Evolutionary conservation across 2,113 vertebrate genomes (phyloP).

Genomic region (Centropus unirufus): DNA sequence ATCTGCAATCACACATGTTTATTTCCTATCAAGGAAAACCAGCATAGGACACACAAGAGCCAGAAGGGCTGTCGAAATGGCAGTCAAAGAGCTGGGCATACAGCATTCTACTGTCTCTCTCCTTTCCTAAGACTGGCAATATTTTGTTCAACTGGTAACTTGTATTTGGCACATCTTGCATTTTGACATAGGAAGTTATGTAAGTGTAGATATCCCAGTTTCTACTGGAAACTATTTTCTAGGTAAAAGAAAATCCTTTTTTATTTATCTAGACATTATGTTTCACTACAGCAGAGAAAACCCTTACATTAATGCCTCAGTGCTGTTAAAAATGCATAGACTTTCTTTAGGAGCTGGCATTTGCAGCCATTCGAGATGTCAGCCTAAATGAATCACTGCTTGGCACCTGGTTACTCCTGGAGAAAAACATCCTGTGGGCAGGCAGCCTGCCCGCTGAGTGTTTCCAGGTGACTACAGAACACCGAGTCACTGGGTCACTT

Average conservation of each 20-base stretch:
- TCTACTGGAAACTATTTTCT: background rate
- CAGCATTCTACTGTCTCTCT: background rate
- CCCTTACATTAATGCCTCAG: background rate
- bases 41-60: background rate
- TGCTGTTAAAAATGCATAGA: background rate
- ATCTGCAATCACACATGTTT: background rate
- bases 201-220: background rate
- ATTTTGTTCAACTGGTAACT: background rate
- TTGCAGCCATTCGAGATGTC: background rate
- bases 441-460: background rate
- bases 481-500: background rate
- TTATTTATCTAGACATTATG: background rate
- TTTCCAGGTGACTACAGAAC: background rate
- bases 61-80: background rate
- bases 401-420: background rate
- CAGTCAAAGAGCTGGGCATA: background rate
- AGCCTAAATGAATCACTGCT: conserved; percentile 23
- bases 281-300: background rate
- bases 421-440: background rate
- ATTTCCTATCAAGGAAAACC: background rate
- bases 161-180: background rate
- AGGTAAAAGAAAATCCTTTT: background rate
- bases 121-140: background rate
- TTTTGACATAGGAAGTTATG: background rate
- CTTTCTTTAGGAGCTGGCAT: background rate